Percentiles rank a stretch among this genome's conserved stretches.
These are phyloP conservation scores for Tanypteryx hageni DNA, from an alignment of 2,888 invertebrate species.

Conservation along the genomic window DNA sequence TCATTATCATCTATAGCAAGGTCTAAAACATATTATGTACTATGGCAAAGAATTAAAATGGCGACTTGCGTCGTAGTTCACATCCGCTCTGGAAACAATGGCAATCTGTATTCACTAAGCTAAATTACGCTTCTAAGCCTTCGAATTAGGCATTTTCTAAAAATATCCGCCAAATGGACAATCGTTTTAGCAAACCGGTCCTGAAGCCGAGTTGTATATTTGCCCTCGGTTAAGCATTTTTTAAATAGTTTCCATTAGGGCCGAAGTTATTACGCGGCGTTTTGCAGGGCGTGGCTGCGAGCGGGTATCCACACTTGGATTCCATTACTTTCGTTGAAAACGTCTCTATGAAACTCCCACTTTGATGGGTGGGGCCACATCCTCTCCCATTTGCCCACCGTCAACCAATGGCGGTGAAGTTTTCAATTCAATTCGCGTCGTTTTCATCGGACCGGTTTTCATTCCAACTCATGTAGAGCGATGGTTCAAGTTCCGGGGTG, in stretches of 20 bases:
- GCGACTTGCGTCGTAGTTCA: no score
- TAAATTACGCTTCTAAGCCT: not conserved
- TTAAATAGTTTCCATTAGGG: no score
- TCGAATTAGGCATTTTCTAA: not conserved
- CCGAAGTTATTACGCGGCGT: not conserved
- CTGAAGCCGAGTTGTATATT: no score
- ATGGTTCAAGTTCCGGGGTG: no score
- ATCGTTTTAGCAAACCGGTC: not conserved
- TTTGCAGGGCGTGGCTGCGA: not conserved
- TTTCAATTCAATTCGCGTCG: not conserved
- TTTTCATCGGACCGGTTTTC: not conserved
- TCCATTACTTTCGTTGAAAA: not conserved
- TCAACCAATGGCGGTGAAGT: not conserved
- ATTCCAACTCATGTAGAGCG: not conserved
- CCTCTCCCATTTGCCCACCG: slow-evolving; percentile 13
- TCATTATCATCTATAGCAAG: no score
- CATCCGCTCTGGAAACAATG: no score
- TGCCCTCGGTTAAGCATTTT: no score
- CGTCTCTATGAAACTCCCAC: not conserved
- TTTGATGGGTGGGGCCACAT: not conserved
- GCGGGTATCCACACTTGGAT: not conserved
- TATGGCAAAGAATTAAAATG: no score
- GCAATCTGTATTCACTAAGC: no score
- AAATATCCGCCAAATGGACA: not conserved
- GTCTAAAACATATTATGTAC: no score